Evolutionary conservation across 2,888 invertebrate species (phyloP), one percentile per base, ranked within the genome.

Genomic region (Agrotis segetum): DNA sequence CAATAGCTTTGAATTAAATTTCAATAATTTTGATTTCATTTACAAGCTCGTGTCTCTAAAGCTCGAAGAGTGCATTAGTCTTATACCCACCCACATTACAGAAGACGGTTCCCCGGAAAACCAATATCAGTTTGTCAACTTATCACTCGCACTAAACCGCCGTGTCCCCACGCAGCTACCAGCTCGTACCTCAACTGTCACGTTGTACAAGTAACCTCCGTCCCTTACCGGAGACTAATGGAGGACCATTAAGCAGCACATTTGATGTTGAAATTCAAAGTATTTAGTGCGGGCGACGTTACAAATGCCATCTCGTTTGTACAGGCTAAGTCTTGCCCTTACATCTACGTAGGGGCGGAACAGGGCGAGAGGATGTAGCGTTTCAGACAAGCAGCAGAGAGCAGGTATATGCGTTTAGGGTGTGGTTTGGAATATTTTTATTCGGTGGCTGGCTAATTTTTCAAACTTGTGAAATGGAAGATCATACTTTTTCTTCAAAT

Each of bases 221-320:
- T 55, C 78, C 65, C 53, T 66, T 29, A 71, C 65, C 13, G 46
- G 44, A 67, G 79, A 79, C 68, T 58, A 74, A 79, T 82, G 63
- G 11, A 4, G 11, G 52, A n/a, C 66, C 79, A 82, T 82, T 82
- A 79, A 61, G 44, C 63, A 69, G 63, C 66, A 68, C 79, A 61
- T 79, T 79, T 82, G 74, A 79, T 77, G 79, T 66, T 67, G 64
- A 70, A 72, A 71, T 75, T 70, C 77, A 53, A 67, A 77, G 83
- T 83, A 85, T 85, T 83, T 85, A 81, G 78, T 75, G 58, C 53
- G 72, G 58, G 69, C 66, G 59, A 61, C 64, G 77, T 73, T 74
- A 85, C 82, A 84, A 82, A 86, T 83, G 85, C 60, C 65, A 74
- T 61, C 71, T 84, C 88, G 74, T 87, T 87, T 86, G 85, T 87